Conservation (phyloP, 2,113 vertebrate genomes). For the Aegotheles bennettii region DNA sequence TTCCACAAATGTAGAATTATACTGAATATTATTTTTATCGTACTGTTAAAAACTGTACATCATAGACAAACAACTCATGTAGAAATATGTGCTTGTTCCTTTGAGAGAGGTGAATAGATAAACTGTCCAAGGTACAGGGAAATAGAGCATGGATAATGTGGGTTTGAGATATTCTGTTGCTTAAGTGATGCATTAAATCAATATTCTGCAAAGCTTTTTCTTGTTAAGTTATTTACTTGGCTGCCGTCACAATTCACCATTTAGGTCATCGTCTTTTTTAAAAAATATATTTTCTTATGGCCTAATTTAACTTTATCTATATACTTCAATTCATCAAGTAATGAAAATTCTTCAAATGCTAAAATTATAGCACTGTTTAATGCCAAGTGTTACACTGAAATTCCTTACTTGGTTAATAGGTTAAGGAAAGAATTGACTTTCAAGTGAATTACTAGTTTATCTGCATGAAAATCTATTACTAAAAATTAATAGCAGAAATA, state of each 20-base stretch:
- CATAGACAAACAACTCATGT: constrained; percentile 64
- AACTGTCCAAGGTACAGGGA: constrained; percentile 83
- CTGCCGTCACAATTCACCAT: constrained; percentile 83
- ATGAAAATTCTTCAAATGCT: neutral
- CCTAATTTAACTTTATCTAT: constrained; percentile 60
- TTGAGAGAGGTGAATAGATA: constrained; percentile 78
- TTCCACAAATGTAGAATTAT: constrained; percentile 24
- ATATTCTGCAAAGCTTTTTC: constrained; percentile 89
- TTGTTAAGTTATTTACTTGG: constrained; percentile 89
- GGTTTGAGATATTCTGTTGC: constrained; percentile 81
- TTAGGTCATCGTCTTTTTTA: constrained; percentile 80
- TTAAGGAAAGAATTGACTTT: neutral
- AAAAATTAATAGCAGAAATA: neutral
- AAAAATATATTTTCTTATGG: constrained; percentile 63
- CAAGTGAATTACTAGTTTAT: neutral
- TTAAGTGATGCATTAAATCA: constrained; percentile 92
- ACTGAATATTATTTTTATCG: constrained; percentile 11
- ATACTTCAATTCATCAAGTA: neutral
- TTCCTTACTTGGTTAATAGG: neutral
- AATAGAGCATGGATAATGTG: constrained; percentile 92
- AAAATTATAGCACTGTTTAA: neutral
- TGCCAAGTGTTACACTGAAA: neutral
- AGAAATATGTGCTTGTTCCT: constrained; percentile 69
- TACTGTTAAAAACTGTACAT: constrained; percentile 41
- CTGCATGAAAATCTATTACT: neutral